phyloP scores from a whole-genome alignment of 2,797 vertebrate genomes.

The Silurus aristotelis region DNA sequence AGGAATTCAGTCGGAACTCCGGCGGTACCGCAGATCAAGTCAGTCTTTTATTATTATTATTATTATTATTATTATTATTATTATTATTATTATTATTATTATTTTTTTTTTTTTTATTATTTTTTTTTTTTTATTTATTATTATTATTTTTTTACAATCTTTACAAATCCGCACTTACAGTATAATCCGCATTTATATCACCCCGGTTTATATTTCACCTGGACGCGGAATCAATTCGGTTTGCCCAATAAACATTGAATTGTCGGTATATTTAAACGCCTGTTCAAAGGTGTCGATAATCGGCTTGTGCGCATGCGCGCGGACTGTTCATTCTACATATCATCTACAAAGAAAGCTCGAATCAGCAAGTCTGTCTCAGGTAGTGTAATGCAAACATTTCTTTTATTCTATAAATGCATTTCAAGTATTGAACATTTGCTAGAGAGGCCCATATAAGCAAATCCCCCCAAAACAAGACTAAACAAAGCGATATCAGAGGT shows the following conservation, averaged over 20 bases:
- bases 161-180: neutral
- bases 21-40: slow-evolving; percentile 88
- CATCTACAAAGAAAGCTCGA: neutral
- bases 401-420: neutral
- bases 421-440: neutral
- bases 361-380: neutral
- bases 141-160: too few species aligned
- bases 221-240: slow-evolving; percentile 8
- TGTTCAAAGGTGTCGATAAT: neutral
- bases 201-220: neutral
- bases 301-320: slow-evolving; percentile 8
- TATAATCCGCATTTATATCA: neutral
- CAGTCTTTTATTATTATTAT: slow-evolving; percentile 49
- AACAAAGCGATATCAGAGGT: neutral
- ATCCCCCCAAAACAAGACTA: neutral
- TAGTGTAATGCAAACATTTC: too few species aligned
- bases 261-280: neutral
- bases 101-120: too few species aligned
- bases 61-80: too few species aligned
- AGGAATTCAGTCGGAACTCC: slow-evolving; percentile 85
- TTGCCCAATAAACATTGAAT: neutral
- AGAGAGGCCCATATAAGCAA: neutral
- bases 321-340: neutral
- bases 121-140: too few species aligned
- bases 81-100: too few species aligned